Percentiles rank a stretch among this genome's conserved stretches.
Conservation (phyloP, 2,113 vertebrate species). For the Cyprinodon brontotheroides region DNA sequence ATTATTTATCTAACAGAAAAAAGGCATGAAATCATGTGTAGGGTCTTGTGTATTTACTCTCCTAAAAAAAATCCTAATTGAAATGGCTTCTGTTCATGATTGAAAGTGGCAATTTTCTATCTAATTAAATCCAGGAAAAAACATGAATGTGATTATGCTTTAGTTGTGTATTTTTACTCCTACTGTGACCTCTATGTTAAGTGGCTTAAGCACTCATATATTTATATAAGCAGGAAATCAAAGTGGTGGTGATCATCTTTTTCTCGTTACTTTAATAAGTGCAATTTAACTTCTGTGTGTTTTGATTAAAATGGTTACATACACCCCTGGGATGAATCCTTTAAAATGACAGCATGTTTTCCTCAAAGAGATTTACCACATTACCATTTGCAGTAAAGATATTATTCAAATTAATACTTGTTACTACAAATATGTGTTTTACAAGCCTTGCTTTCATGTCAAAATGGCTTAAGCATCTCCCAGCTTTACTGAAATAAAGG, state of each 20-base stretch:
- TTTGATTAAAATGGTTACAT: background rate
- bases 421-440: slow-evolving; percentile 1
- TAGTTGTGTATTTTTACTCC: background rate
- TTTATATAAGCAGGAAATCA: background rate
- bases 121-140: background rate
- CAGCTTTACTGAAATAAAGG: background rate
- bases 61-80: background rate
- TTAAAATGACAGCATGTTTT: slow-evolving; percentile 1
- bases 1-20: background rate
- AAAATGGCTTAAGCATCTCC: slow-evolving; percentile 6
- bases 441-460: slow-evolving; percentile 10
- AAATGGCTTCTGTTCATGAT: background rate
- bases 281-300: background rate
- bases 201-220: background rate
- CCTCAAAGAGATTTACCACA: background rate
- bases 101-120: background rate
- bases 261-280: background rate
- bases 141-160: background rate
- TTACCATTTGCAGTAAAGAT: slow-evolving; percentile 18
- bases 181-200: background rate
- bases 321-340: slow-evolving; percentile 3
- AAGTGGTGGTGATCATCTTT: background rate
- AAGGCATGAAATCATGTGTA: background rate
- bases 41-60: background rate
- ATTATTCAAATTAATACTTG: slow-evolving; percentile 25